phyloP scores from a whole-genome alignment of 2,888 invertebrate species.

The Ectemnius continuus region DNA sequence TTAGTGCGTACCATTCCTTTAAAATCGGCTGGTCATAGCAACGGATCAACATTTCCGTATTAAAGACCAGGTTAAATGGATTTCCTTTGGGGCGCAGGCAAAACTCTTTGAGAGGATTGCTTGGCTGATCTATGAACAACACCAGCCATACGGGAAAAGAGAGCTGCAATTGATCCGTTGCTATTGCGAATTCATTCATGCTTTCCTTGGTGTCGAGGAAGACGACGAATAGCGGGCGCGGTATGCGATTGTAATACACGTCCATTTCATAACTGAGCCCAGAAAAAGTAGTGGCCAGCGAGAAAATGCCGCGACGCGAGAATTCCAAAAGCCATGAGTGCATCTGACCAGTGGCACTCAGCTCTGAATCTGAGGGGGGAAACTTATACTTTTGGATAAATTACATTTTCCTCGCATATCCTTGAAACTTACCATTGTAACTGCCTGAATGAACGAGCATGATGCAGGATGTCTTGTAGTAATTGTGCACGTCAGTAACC shows the following conservation, averaged over 20 bases:
- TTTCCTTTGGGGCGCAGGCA: constrained; percentile 56
- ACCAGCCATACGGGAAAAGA: constrained; percentile 65
- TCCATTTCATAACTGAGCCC: constrained; percentile 26
- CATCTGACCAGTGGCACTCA: constrained; percentile 37
- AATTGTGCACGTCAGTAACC: constrained; percentile 49
- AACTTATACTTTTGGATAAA: too few species aligned
- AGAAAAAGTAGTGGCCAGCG: constrained; percentile 44
- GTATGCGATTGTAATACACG: constrained; percentile 31
- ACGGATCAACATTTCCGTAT: constrained; percentile 65
- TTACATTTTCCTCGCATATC: too few species aligned
- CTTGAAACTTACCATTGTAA: constrained; percentile 40
- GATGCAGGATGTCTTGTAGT: constrained; percentile 58
- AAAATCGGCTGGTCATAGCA: constrained; percentile 54
- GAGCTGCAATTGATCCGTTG: constrained; percentile 47
- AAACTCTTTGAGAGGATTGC: constrained; percentile 33
- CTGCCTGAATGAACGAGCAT: constrained; percentile 47
- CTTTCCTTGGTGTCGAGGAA: constrained; percentile 44
- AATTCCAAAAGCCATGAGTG: constrained; percentile 53
- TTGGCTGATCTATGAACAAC: constrained; percentile 54
- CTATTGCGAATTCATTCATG: constrained; percentile 48
- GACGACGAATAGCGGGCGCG: constrained; percentile 62
- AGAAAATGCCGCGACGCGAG: constrained; percentile 47
- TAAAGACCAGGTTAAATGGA: constrained; percentile 59
- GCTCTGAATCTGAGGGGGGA: constrained; percentile 32
- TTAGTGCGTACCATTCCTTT: constrained; percentile 65